Conservation (phyloP, 1,140 invertebrate species). For the Phymastichus coffea region DNA sequence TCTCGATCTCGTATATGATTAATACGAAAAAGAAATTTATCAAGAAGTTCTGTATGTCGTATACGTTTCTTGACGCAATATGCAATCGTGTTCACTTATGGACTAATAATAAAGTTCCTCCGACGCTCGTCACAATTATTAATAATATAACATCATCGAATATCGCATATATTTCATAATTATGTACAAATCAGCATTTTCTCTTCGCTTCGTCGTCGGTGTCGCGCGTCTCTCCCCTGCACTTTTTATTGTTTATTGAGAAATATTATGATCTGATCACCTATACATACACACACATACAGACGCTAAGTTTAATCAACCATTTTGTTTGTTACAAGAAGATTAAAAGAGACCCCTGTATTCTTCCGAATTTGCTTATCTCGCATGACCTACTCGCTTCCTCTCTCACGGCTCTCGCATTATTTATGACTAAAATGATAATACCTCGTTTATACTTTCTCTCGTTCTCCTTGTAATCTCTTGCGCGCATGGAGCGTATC, state of each 20-base stretch:
- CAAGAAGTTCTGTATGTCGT: too few species aligned
- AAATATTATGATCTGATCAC: too few species aligned
- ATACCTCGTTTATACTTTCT: background rate
- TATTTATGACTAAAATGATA: conserved; percentile 15
- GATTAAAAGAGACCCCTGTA: conserved; percentile 50
- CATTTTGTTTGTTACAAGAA: too few species aligned
- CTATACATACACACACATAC: too few species aligned
- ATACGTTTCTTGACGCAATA: too few species aligned
- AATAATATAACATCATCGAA: conserved; percentile 43
- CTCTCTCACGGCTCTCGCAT: conserved; percentile 3
- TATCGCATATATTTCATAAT: conserved; percentile 51
- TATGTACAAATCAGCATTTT: conserved; percentile 51
- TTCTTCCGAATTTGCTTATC: conserved; percentile 57
- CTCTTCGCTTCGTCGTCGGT: conserved; percentile 28
- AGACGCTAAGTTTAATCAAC: too few species aligned
- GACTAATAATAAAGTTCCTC: conserved; percentile 24
- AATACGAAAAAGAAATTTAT: too few species aligned
- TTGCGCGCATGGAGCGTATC: too few species aligned
- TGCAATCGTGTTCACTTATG: too few species aligned
- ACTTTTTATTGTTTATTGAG: too few species aligned
- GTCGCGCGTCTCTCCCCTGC: background rate
- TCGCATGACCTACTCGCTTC: conserved; percentile 5
- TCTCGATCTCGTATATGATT: background rate
- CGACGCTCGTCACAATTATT: conserved; percentile 39
- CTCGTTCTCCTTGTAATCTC: background rate